Conservation (phyloP, 1,140 invertebrate species). For the Cherax quadricarinatus region DNA sequence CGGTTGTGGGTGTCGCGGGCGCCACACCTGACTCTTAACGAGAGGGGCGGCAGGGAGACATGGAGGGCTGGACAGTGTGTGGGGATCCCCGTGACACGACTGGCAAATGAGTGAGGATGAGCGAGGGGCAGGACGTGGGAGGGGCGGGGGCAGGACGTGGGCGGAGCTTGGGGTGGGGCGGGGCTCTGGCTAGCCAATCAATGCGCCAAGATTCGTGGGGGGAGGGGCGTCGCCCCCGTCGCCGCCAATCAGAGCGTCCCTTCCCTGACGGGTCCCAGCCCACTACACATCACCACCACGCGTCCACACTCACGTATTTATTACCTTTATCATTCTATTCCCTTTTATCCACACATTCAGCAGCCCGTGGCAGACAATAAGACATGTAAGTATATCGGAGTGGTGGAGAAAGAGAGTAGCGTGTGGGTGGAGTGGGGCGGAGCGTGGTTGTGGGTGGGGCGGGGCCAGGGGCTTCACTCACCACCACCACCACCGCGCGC, state of each 20-base stretch:
- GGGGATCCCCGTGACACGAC: slow-evolving; percentile 63
- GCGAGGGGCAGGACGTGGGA: slow-evolving; percentile 39
- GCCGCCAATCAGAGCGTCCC: slow-evolving; percentile 32
- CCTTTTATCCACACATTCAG: not conserved
- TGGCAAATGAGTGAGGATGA: slow-evolving; percentile 67
- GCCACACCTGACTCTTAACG: slow-evolving; percentile 62
- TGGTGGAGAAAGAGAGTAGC: not conserved
- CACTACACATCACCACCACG: not conserved
- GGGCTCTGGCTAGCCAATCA: slow-evolving; percentile 45
- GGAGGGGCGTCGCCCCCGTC: slow-evolving; percentile 68
- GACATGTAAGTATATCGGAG: not conserved
- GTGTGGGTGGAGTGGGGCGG: slow-evolving; percentile 19
- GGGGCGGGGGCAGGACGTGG: slow-evolving; percentile 14
- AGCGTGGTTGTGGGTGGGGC: slow-evolving; percentile 20
- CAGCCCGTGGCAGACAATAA: too few relatives aligned
- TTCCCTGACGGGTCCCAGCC: not conserved
- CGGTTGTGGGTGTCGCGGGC: slow-evolving; percentile 49
- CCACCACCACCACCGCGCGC: slow-evolving; percentile 19
- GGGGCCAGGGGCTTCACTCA: slow-evolving; percentile 40
- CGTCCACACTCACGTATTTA: not conserved
- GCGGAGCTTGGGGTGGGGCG: slow-evolving; percentile 35
- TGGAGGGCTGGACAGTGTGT: slow-evolving; percentile 52
- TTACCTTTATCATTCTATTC: not conserved
- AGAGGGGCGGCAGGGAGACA: slow-evolving; percentile 42
- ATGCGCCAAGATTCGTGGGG: slow-evolving; percentile 31